Evolutionary conservation across 2,888 invertebrate genomes (phyloP).

Genomic region (Chaetoderma sp.): DNA sequence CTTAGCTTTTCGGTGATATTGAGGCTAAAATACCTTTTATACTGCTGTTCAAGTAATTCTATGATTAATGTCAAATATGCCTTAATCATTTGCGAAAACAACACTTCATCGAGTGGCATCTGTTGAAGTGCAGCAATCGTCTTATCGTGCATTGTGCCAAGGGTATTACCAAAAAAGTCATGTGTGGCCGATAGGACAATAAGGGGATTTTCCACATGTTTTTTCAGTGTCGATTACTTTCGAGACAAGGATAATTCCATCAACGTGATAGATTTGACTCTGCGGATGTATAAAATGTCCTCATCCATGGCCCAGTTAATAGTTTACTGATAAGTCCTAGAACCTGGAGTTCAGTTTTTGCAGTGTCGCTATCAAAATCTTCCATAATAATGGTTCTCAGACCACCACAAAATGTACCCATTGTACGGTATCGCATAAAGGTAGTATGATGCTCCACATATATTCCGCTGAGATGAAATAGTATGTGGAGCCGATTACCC

Average conservation of each 20-base stretch:
- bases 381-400: conserved; percentile 8
- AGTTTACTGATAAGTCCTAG: conserved; percentile 23
- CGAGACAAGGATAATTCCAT: conserved; percentile 10
- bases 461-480: conserved; percentile 33
- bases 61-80: too few relatives aligned
- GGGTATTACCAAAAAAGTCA: conserved; percentile 10
- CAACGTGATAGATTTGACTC: conserved; percentile 8
- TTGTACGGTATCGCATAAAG: conserved; percentile 11
- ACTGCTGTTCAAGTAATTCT: too few relatives aligned
- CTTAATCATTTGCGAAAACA: conserved; percentile 3
- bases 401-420: conserved; percentile 26
- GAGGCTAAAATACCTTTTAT: too few relatives aligned
- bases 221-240: conserved; percentile 2
- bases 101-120: not conserved
- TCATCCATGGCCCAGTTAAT: conserved; percentile 26
- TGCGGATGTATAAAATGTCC: conserved; percentile 21
- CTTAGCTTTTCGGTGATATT: too few relatives aligned
- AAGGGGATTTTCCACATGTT: not conserved
- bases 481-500: conserved; percentile 31
- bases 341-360: conserved; percentile 24
- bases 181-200: not conserved
- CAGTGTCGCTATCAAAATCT: conserved; percentile 17
- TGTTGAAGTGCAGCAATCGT: not conserved
- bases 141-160: not conserved
- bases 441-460: conserved; percentile 8